phyloP scores from a whole-genome alignment of 2,113 vertebrate species.

The Chaetura pelagica region DNA sequence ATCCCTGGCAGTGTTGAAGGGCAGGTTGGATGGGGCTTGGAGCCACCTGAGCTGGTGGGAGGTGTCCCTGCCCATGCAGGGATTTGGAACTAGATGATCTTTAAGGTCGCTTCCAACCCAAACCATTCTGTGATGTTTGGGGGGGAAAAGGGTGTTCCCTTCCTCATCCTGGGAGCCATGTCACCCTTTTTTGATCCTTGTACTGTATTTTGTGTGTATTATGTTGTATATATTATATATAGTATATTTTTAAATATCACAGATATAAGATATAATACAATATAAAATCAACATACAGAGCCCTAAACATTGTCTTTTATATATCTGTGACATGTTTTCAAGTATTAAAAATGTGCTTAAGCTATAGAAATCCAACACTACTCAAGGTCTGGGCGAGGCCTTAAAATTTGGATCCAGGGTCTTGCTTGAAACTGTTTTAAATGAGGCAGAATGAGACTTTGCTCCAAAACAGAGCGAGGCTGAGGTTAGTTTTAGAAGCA shows the following conservation, averaged over 20 bases:
- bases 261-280: too few species aligned
- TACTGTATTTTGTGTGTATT: neutral
- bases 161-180: accelerated
- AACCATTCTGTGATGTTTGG: neutral
- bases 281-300: accelerated
- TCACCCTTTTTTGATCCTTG: accelerated
- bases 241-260: accelerated
- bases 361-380: neutral
- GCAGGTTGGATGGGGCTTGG: too few species aligned
- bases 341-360: accelerated
- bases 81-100: too few species aligned
- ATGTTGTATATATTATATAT: neutral
- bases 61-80: too few species aligned
- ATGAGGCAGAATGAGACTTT: neutral
- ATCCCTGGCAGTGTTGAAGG: too few species aligned
- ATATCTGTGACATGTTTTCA: neutral
- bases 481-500: neutral
- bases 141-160: neutral
- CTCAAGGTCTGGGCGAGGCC: neutral
- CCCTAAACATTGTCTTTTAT: accelerated
- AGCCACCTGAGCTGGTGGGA: too few species aligned
- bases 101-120: too few species aligned
- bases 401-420: neutral
- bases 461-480: neutral
- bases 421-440: accelerated